phyloP scores from a whole-genome alignment of 2,113 vertebrate genomes.

The Apus apus region DNA sequence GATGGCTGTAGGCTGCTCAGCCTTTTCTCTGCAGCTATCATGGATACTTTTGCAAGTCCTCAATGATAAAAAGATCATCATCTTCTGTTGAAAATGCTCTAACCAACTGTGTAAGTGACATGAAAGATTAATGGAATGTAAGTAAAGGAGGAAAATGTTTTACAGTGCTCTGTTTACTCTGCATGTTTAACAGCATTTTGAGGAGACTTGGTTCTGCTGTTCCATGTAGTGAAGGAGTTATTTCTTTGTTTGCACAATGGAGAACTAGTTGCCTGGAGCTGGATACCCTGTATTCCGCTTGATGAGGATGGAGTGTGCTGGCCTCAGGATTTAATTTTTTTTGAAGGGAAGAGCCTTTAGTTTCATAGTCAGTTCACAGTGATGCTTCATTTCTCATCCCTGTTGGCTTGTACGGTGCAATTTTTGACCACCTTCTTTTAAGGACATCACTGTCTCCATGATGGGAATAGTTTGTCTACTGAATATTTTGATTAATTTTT shows the following conservation, averaged over 20 bases:
- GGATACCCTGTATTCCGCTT: not conserved
- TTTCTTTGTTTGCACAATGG: not conserved
- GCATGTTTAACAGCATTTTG: not conserved
- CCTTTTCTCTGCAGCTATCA: not conserved
- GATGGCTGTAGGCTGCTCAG: not conserved
- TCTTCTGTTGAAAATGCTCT: not conserved
- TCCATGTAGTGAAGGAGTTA: not conserved
- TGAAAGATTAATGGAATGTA: constrained; percentile 43
- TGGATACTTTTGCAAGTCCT: not conserved
- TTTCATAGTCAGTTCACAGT: not conserved
- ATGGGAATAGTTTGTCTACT: not conserved
- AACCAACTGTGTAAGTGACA: constrained; percentile 3
- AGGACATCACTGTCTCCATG: not conserved
- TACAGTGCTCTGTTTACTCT: constrained; percentile 13
- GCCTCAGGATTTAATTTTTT: not conserved
- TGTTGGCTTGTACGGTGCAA: accelerated
- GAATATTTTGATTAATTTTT: not conserved
- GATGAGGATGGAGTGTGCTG: not conserved
- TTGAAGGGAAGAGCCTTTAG: no score
- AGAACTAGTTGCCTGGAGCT: not conserved
- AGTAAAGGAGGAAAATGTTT: constrained; percentile 23
- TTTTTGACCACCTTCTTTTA: not conserved
- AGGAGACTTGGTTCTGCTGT: not conserved
- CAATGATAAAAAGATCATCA: not conserved
- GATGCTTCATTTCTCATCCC: not conserved